Evolutionary conservation across 1,140 invertebrate species (phyloP).

Genomic region (Harpegnathos saltator): DNA sequence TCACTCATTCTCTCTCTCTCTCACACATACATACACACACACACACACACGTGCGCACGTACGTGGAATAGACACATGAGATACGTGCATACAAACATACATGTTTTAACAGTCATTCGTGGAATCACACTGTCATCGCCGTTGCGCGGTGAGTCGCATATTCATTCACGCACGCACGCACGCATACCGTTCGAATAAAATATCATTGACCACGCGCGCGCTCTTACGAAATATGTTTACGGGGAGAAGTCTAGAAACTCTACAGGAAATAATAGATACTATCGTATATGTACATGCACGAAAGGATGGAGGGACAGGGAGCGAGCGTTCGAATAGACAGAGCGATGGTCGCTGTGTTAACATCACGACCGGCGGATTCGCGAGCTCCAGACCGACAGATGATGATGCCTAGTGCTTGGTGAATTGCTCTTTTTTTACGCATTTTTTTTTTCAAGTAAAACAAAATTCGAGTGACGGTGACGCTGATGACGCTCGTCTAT

Average conservation of each 20-base stretch:
- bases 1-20: too few relatives aligned
- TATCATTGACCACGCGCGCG: conserved; percentile 49
- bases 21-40: conserved; percentile 51
- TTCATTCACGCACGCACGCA: neutral
- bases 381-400: too few relatives aligned
- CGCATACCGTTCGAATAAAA: conserved; percentile 45
- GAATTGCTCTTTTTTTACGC: neutral
- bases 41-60: conserved; percentile 50
- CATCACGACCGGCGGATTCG: neutral
- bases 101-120: too few relatives aligned
- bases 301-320: conserved; percentile 44
- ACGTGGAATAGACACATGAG: too few relatives aligned
- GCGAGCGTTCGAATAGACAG: conserved; percentile 55
- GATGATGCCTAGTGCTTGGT: too few relatives aligned
- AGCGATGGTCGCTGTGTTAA: neutral
- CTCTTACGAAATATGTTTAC: conserved; percentile 62
- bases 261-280: conserved; percentile 67
- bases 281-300: conserved; percentile 68
- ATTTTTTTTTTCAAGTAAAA: neutral
- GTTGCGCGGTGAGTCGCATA: neutral
- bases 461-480: neutral
- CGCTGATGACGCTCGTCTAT: conserved; percentile 1
- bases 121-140: too few relatives aligned
- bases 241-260: conserved; percentile 64
- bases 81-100: too few relatives aligned